These are phyloP conservation scores for Noturus placidus DNA, from an alignment of 2,113 vertebrate species.

Conservation along the genomic window DNA sequence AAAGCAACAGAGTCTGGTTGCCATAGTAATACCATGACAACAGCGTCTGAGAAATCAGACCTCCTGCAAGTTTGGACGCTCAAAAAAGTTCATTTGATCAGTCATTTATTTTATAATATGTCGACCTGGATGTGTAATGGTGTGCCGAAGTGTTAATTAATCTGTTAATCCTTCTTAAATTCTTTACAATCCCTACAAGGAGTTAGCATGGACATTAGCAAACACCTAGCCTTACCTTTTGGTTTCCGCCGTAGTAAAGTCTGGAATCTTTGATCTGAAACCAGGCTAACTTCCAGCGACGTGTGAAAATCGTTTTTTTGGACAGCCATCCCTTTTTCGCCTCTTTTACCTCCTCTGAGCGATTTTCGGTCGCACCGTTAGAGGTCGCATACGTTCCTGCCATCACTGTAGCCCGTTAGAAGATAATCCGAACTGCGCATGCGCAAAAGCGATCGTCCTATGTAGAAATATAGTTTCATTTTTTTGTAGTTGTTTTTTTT, in stretches of 20 bases:
- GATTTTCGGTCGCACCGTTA: conserved; percentile 50
- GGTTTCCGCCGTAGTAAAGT: conserved; percentile 50
- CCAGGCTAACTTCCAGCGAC: conserved; percentile 53
- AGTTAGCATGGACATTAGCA: neutral
- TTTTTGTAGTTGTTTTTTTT: neutral
- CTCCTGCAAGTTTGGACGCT: neutral
- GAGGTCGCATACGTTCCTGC: conserved; percentile 57
- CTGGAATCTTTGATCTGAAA: conserved; percentile 51
- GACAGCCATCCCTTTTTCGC: conserved; percentile 54
- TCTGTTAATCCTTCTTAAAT: conserved; percentile 12
- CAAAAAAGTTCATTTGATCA: neutral
- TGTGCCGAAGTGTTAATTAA: neutral
- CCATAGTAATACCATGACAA: conserved; percentile 35
- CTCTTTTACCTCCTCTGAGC: neutral
- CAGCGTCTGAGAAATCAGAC: neutral
- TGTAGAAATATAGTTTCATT: neutral
- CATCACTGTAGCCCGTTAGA: neutral
- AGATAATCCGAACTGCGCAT: neutral
- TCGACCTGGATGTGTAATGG: neutral
- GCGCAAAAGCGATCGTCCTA: neutral
- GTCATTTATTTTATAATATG: neutral
- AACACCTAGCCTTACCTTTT: conserved; percentile 44
- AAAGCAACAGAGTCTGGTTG: conserved; percentile 6
- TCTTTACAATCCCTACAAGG: neutral
- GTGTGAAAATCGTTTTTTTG: conserved; percentile 53